phyloP scores from a whole-genome alignment of 1,140 invertebrate genomes.

The Chymomyza costata region DNA sequence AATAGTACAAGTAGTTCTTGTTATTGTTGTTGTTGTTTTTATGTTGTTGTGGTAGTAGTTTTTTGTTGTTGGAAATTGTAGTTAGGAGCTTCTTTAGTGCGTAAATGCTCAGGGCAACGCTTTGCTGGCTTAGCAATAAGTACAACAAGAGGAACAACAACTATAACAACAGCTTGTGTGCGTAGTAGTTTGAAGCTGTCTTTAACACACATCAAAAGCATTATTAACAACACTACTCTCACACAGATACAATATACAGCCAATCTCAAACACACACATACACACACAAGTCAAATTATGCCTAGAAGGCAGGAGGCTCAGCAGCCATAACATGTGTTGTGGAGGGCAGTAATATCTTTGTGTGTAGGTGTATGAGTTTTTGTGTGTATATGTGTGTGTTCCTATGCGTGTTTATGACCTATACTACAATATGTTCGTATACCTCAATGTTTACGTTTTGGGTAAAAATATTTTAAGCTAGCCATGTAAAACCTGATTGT shows the following conservation, averaged over 20 bases:
- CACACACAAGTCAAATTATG: conserved; percentile 51
- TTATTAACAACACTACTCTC: conserved; percentile 56
- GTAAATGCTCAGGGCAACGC: too few species aligned
- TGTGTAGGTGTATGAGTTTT: conserved; percentile 11
- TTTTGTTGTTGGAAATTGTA: too few species aligned
- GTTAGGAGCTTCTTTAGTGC: too few species aligned
- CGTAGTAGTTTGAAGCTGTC: conserved; percentile 58
- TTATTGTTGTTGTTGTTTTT: too few species aligned
- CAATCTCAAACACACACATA: conserved; percentile 48
- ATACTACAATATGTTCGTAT: conserved; percentile 19
- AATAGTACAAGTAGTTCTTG: too few species aligned
- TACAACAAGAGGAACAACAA: background rate
- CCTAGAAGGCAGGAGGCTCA: conserved; percentile 46
- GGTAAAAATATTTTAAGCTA: too few species aligned
- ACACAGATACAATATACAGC: background rate
- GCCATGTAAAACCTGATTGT: too few species aligned
- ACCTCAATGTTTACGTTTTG: too few species aligned
- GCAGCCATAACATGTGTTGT: conserved; percentile 62
- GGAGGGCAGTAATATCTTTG: too few species aligned
- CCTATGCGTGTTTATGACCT: conserved; percentile 50
- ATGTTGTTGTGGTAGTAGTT: too few species aligned
- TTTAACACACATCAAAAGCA: conserved; percentile 69
- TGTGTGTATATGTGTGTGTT: conserved; percentile 11
- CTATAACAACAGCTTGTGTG: conserved; percentile 4
- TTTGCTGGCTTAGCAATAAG: conserved; percentile 7